Conservation (phyloP, 2,797 vertebrate genomes). For the Pipistrellus kuhlii region DNA sequence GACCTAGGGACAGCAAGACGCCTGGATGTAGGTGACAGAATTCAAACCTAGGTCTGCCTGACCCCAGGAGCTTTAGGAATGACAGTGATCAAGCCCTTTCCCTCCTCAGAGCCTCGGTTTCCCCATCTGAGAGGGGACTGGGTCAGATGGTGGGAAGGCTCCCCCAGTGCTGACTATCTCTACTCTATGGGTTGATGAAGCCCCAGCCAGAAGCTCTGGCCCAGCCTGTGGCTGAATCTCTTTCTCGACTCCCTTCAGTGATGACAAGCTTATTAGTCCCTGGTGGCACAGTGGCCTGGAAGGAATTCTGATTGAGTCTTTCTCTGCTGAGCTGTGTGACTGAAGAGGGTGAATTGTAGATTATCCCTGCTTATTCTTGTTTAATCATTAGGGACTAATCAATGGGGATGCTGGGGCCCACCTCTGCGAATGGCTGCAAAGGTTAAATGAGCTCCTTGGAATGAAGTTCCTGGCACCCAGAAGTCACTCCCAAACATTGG, state of each 20-base stretch:
- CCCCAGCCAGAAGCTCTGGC: neutral
- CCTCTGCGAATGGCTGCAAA: neutral
- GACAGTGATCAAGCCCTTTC: neutral
- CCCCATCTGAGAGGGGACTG: neutral
- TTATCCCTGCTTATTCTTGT: neutral
- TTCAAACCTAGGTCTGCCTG: neutral
- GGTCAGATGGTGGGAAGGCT: neutral
- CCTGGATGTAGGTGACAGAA: neutral
- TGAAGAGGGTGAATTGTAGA: neutral
- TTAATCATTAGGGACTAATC: neutral
- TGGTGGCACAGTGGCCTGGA: accelerated
- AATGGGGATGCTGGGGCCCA: neutral
- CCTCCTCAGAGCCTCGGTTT: neutral
- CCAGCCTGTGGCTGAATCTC: neutral
- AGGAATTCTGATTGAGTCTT: neutral
- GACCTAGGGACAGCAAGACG: neutral
- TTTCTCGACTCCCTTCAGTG: neutral
- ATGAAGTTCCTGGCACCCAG: neutral
- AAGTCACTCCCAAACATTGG: neutral
- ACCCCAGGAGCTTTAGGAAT: neutral
- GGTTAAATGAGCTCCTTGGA: neutral
- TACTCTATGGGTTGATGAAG: neutral
- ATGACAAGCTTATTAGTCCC: neutral
- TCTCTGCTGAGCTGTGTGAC: neutral
- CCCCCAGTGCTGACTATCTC: accelerated